Evolutionary conservation across 2,113 vertebrate genomes (phyloP).

Genomic region (Nannobrachium achirus): DNA sequence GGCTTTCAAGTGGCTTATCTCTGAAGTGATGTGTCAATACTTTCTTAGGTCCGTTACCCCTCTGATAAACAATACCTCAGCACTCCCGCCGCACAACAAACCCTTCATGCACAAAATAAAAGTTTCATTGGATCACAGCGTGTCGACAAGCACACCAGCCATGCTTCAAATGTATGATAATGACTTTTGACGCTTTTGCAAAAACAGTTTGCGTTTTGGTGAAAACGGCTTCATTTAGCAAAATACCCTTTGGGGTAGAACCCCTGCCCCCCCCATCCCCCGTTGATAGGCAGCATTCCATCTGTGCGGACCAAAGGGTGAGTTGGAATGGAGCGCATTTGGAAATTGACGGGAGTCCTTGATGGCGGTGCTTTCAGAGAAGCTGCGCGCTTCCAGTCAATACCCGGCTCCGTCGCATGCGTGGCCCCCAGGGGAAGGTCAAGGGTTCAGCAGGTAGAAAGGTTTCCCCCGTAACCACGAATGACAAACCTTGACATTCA

Average conservation of each 20-base stretch:
- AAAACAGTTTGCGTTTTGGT: not conserved
- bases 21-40: constrained; percentile 58
- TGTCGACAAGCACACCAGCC: not conserved
- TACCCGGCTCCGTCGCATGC: constrained; percentile 2
- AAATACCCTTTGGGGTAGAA: not conserved
- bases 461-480: constrained; percentile 21
- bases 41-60: constrained; percentile 49
- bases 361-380: constrained; percentile 6
- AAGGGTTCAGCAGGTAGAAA: constrained; percentile 12
- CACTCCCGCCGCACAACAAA: constrained; percentile 33
- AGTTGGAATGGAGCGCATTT: constrained; percentile 16
- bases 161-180: not conserved
- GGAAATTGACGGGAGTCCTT: constrained; percentile 21
- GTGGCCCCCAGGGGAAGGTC: constrained; percentile 24
- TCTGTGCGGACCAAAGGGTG: constrained; percentile 5
- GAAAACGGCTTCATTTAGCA: too few species aligned
- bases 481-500: not conserved
- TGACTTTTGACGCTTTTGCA: not conserved
- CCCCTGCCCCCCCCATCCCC: not conserved
- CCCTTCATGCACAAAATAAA: not conserved
- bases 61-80: constrained; percentile 60
- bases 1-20: constrained; percentile 63
- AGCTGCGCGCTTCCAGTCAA: constrained; percentile 2
- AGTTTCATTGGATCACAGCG: not conserved
- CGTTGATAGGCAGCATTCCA: not conserved